Base-by-base conservation (phyloP, 2,113 vertebrate species). In the Electrona antarctica region DNA sequence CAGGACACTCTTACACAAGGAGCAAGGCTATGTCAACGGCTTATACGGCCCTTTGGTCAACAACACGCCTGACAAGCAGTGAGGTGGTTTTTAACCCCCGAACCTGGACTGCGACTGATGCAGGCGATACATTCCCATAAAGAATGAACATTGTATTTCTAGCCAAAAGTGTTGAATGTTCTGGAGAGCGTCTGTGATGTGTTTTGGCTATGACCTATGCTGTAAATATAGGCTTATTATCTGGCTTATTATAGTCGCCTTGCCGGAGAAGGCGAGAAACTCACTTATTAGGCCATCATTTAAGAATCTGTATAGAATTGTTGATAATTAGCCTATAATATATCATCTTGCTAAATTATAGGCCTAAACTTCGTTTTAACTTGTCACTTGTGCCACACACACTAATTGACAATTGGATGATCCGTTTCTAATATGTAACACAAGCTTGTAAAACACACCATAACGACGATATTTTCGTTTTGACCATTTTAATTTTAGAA, bases 21-120 rank as follows among this genome's bases (percentile, higher is more conserved):
- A 99, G 85, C 96, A 97, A 67, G 89, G 92, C 78, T 98, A 97
- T 74, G 87, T 91, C 81, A 78, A 94, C 11, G 94, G 96, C 85
- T 94, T 99, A 10, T 99, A 98, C 78, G 96, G 98, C 86, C 97
- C 97, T 11, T 89, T 99, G 92, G 96, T 99, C 80, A 99, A 98
- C 83, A 97, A 96, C 83, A 95, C 94, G 65, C 95, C 95, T 0
- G 98, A 99, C 77, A 99, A 99, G 81, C 97, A 94, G 92, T 98
- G 95, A 96, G 87, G 12, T 4, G 14, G 3, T 15, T 10, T 56
- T 5, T n/a, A 33, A 59, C 45, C 13, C 12, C 10, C 13, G 7
- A 51, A 14, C 57, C 6, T 6, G 61, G 67, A 62, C 74, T 57
- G 67, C 59, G 33, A 2, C 7, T 7, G 6, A 47, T 69, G 6